A percentile compares a stretch with the other conserved stretches of the same genome.
Conservation (phyloP, 2,888 invertebrate genomes). For the Lochmaea crataegi region DNA sequence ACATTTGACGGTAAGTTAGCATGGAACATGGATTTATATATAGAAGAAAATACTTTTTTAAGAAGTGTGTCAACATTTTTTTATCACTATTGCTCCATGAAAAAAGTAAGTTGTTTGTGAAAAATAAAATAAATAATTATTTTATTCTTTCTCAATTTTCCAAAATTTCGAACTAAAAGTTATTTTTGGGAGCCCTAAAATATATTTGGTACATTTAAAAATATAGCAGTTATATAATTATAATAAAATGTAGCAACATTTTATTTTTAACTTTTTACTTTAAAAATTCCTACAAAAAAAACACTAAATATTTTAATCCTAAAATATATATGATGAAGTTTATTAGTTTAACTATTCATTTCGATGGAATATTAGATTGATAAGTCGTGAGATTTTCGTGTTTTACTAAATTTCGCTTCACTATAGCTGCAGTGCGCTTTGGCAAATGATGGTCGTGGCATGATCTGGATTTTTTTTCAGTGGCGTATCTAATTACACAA, state of each 20-base stretch:
- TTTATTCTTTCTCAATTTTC: no score
- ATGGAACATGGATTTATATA: no score
- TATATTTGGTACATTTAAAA: background rate
- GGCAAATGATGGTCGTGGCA: constrained; percentile 52
- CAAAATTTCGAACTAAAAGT: no score
- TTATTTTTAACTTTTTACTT: constrained; percentile 26
- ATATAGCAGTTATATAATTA: background rate
- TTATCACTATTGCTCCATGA: no score
- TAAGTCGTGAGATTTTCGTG: constrained; percentile 26
- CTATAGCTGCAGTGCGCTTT: constrained; percentile 58
- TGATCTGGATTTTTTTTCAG: constrained; percentile 43
- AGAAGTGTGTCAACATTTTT: no score
- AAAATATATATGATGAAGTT: constrained; percentile 35
- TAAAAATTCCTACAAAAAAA: constrained; percentile 9
- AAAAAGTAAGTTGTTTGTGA: no score
- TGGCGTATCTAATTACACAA: constrained; percentile 13
- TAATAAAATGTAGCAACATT: background rate
- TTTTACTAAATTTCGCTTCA: constrained; percentile 54
- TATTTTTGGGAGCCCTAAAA: no score
- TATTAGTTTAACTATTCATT: constrained; percentile 23
- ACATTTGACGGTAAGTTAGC: no score
- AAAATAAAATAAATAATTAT: no score
- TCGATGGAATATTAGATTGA: constrained; percentile 13
- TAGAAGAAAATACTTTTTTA: no score
- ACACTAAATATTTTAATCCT: constrained; percentile 12